Conservation (phyloP, 2,797 vertebrate genomes). For the Smutsia gigantea region DNA sequence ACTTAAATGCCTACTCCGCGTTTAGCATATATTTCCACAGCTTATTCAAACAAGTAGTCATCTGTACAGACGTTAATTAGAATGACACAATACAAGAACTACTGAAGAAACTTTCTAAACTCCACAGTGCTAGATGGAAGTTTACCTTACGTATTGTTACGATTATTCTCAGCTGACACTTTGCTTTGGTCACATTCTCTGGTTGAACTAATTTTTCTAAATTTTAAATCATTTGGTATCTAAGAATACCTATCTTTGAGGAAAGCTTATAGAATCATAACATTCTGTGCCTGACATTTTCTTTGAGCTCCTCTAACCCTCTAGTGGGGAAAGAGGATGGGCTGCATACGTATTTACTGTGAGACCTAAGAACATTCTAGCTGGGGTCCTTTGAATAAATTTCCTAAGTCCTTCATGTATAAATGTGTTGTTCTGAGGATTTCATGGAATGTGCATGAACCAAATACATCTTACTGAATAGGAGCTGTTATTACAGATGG, state of each 20-base stretch:
- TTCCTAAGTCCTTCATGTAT: not conserved
- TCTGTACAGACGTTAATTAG: not conserved
- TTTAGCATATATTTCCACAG: not conserved
- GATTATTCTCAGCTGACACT: not conserved
- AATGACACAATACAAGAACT: not conserved
- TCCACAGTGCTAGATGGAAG: not conserved
- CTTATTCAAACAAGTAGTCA: not conserved
- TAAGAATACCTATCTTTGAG: not conserved
- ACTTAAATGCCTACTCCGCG: not conserved
- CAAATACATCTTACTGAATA: not conserved
- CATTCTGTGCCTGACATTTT: not conserved
- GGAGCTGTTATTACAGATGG: not conserved
- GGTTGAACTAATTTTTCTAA: not conserved
- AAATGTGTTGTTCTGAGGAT: not conserved
- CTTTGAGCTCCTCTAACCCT: not conserved
- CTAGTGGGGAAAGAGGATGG: not conserved
- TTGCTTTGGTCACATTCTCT: not conserved
- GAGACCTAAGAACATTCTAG: not conserved
- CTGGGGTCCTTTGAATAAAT: not conserved
- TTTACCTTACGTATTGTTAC: not conserved
- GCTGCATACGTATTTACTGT: not conserved
- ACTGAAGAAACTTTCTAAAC: not conserved
- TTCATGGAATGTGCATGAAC: not conserved
- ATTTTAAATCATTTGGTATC: slow-evolving; percentile 15
- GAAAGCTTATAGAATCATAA: slow-evolving; percentile 12